Conservation (phyloP, 2,797 vertebrate genomes). For the Novumbra hubbsi region DNA sequence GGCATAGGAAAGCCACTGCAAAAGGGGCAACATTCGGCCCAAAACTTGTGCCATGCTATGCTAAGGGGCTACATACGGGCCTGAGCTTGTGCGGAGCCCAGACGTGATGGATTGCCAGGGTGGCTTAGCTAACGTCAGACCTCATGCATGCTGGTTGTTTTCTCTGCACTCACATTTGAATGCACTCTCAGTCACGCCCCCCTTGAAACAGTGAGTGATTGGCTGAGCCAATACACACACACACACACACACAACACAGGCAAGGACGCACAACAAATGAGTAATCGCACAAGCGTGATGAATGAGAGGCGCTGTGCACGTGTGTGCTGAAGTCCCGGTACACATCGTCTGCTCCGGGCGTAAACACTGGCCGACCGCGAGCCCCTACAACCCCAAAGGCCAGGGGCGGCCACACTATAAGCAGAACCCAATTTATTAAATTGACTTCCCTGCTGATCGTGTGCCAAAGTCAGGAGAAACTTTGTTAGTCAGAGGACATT, state of each 20-base stretch:
- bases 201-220: slow-evolving; percentile 10
- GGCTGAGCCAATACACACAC: neutral
- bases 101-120: slow-evolving; percentile 3
- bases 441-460: neutral
- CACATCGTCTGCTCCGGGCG: neutral
- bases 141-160: slow-evolving; percentile 4
- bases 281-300: neutral
- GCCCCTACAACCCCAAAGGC: neutral
- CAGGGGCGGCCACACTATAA: neutral
- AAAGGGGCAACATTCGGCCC: neutral
- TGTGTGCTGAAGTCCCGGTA: neutral
- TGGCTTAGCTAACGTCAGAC: neutral
- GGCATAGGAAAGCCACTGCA: neutral
- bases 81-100: neutral
- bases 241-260: neutral
- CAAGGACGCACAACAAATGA: neutral
- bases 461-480: neutral
- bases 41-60: no score
- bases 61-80: neutral
- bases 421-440: neutral
- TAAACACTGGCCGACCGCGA: neutral
- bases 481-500: neutral
- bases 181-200: slow-evolving; percentile 1
- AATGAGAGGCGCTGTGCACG: neutral
- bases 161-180: neutral